Base-by-base conservation (phyloP, 2,797 vertebrate genomes). In the Choloepus didactylus region DNA sequence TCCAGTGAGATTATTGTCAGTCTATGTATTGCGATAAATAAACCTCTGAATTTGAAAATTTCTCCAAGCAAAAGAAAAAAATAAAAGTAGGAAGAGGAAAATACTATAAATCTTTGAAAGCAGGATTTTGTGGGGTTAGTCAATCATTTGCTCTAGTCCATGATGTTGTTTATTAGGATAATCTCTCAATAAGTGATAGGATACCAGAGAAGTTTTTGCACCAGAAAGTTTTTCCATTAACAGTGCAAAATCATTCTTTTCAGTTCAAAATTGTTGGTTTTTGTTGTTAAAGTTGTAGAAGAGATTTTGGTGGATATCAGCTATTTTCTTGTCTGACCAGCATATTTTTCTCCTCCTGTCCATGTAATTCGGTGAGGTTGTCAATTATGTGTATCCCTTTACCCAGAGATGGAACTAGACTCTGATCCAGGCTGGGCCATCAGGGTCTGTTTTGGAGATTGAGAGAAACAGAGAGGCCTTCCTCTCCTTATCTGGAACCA, bases 131-230 rank as follows among this genome's bases (percentile, higher is more conserved):
- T 51, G 84, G 70, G 46, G 35, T 38, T 21, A 14, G 23, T 6
- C 21, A 66, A n/a, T 85, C n/a, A 29, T 59, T 87, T 87, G 15
- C 21, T 15, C n/a, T 75, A 35, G 12, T 25, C 9, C 6, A 7
- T 87, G 21, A 76, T 49, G n/a, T 80, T 84, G 4, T 46, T 92
- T 62, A 87, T 46, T 76, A 85, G 18, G 29, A 77, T 88, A 46
- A 75, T 75, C 86, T 89, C 49, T 73, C 87, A 62, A 59, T 44
- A 79, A 70, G 4, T 69, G 29, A 23, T 81, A 67, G 19, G 31
- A 29, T 77, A 76, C 66, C 49, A 72, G 72, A 62, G 38, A 93
- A 75, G 35, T 85, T 90, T 95, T 88, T 77, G 44, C 6, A 59
- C 2, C 51, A 79, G 31, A 49, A 38, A 62, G 4, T 62, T 64